phyloP scores from a whole-genome alignment of 2,797 vertebrate species.

The Semotilus atromaculatus region DNA sequence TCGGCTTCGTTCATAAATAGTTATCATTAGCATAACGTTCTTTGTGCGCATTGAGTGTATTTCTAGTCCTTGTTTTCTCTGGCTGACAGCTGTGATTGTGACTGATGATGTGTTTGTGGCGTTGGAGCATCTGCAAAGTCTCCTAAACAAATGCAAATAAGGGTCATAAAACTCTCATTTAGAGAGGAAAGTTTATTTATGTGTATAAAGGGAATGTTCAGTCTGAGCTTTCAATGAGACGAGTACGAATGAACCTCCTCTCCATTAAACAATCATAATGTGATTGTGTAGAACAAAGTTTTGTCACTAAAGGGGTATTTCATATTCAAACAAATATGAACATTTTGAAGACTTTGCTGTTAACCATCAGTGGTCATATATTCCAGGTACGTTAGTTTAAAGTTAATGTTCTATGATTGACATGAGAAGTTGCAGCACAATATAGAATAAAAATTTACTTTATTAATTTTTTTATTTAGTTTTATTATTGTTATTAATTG shows the following conservation, averaged over 20 bases:
- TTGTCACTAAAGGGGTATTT: not conserved
- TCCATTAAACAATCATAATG: not conserved
- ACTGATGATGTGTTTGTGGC: not conserved
- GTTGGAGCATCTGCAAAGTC: not conserved
- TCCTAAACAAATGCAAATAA: constrained; percentile 8
- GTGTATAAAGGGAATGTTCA: not conserved
- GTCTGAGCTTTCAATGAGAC: not conserved
- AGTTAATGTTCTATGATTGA: not conserved
- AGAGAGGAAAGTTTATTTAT: constrained; percentile 11
- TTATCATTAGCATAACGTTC: not conserved
- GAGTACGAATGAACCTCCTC: not conserved
- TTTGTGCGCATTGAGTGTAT: not conserved
- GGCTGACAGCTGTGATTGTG: constrained; percentile 24
- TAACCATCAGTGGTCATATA: not conserved
- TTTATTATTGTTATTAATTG: no score
- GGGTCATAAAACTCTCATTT: constrained; percentile 15
- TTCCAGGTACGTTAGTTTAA: no score
- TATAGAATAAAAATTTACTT: no score
- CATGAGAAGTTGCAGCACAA: not conserved
- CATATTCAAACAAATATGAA: not conserved
- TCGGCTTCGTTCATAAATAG: not conserved
- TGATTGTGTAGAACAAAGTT: constrained; percentile 1
- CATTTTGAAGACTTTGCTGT: not conserved
- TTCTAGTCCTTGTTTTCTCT: constrained; percentile 16
- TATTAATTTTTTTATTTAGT: no score